Evolutionary conservation across 1,140 invertebrate species (phyloP), one percentile per base, ranked within the genome.

Genomic region (Calliphora vicina): DNA sequence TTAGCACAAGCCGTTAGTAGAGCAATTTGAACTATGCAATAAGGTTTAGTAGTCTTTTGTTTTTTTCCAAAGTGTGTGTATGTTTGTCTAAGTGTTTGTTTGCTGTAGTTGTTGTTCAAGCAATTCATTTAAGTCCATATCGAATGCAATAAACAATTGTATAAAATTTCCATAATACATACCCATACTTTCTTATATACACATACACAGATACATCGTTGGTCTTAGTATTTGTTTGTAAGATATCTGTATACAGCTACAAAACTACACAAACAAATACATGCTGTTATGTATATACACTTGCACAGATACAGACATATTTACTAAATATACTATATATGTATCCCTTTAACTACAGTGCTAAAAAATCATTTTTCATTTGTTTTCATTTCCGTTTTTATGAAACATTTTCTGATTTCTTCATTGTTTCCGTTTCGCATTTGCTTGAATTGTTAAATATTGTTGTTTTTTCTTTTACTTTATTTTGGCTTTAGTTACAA

Each of bases 331-430:
- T 57, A n/a, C n/a, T n/a, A n/a, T n/a, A n/a, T 67, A n/a, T 67
- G 23, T 67, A 67, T 67, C 13, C 45, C 15, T 50, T 35, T 50
- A 15, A 50, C 45, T 50, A 50, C 61, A 67, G 61, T 67, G 61
- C 20, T 67, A 67, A 78, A 78, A 78, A 42, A 78, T 78, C 74
- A 78, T 78, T 78, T 78, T 78, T 78, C 74, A 78, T 78, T 78
- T 78, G 74, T 78, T 78, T 78, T 78, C 74, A 78, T 78, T 78
- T 78, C 74, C 74, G 74, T 78, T 78, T 76, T 45, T 78, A 43
- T 43, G 6, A 43, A 78, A 78, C 35, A 78, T 78, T 78, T 78
- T 78, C 61, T 43, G 74, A 78, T 78, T 78, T 78, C 74, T 78
- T 78, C 74, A 78, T 78, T 78, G 74, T 45, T 78, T 78, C 74